These are phyloP conservation scores for Ahaetulla prasina DNA, from an alignment of 2,113 vertebrate genomes.

Conservation along the genomic window DNA sequence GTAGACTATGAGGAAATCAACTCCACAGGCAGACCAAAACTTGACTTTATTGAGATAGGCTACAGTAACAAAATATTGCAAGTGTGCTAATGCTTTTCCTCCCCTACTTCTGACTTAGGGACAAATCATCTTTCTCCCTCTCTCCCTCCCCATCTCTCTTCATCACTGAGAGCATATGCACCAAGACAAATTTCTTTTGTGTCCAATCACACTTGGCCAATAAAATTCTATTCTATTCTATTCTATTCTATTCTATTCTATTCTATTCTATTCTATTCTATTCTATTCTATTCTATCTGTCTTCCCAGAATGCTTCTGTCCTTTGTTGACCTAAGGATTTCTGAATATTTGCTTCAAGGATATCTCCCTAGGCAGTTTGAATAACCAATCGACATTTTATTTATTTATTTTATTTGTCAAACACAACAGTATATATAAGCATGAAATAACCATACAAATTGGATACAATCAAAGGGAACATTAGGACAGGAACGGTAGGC, in stretches of 20 bases:
- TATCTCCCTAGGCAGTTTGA: not conserved
- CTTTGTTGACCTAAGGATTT: not conserved
- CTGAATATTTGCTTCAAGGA: not conserved
- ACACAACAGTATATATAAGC: too few species aligned
- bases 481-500: too few species aligned
- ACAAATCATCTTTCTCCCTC: not conserved
- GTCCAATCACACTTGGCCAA: too few species aligned
- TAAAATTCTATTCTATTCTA: too few species aligned
- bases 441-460: too few species aligned
- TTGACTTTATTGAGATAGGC: not conserved
- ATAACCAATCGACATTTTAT: not conserved
- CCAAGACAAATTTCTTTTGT: too few species aligned
- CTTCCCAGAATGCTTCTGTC: not conserved
- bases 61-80: not conserved
- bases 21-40: not conserved
- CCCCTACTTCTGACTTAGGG: not conserved
- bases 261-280: too few species aligned
- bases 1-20: not conserved
- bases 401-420: too few species aligned
- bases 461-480: too few species aligned
- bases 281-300: too few species aligned
- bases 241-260: too few species aligned
- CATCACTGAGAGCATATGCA: too few species aligned
- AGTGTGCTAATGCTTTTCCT: not conserved
- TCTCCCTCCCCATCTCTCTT: fast-evolving